Base-by-base conservation (phyloP, 2,113 vertebrate species). In the Scomber scombrus region DNA sequence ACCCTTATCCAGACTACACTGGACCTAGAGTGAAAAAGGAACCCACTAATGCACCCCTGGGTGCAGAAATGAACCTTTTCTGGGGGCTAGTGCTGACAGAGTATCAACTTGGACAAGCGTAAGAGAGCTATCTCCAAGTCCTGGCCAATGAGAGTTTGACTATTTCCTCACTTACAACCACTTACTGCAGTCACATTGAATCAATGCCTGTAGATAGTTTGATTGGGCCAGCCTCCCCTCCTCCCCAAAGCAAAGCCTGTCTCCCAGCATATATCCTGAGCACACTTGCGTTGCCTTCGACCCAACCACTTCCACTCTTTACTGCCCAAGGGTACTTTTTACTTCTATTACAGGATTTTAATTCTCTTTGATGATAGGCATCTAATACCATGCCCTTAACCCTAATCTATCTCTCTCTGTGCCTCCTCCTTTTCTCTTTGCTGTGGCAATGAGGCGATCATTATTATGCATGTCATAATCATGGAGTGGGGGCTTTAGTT, bases 361-460 rank as follows among this genome's bases (percentile, higher is more conserved):
- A 90, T 88, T 90, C 79, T 83, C 84, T 92, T 90, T 87, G 71
- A 90, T 92, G 86, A 92, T 86, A 77, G 77, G 77, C 80, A 89
- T 88, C 81, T 69, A 90, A 86, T 78, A 84, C 54, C 21, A 34
- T 76, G 75, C 76, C 75, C 80, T 81, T 87, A 85, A 75, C 82
- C 76, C 56, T 55, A 77, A 72, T 87, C 68, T 58, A 34, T 64
- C 55, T 50, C 57, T 68, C 51, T 47, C n/a, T 52, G 66, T 80
- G 11, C 23, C 60, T 61, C 63, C 68, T 78, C 43, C 18, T 64
- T 43, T 74, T 84, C 75, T 65, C 64, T 77, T 67, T 55, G 64
- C 81, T 19, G 23, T 83, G 70, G 82, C 58, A 84, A 45, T 69
- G 67, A 78, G 46, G 71, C 18, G 1, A 71, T 76, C 40, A 56